phyloP scores from a whole-genome alignment of 2,888 invertebrate species.

The Alviniconcha strummeri region DNA sequence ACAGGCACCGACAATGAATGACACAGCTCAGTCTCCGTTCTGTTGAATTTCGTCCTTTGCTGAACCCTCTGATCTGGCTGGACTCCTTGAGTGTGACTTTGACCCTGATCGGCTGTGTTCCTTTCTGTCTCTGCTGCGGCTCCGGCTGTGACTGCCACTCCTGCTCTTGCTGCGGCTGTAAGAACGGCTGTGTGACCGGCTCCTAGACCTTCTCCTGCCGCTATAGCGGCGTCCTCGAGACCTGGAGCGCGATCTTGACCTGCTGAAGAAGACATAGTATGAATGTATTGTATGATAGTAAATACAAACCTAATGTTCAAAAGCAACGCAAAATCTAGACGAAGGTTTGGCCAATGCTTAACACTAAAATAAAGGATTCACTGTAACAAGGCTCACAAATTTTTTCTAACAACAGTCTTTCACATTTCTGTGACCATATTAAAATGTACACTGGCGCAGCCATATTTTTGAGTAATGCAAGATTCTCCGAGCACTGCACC shows the following conservation, averaged over 20 bases:
- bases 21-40: constrained; percentile 23
- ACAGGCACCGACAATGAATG: not conserved
- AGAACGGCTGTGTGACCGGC: constrained; percentile 40
- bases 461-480: too few species aligned
- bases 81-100: constrained; percentile 47
- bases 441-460: too few species aligned
- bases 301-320: too few species aligned
- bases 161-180: constrained; percentile 16
- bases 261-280: not conserved
- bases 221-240: constrained; percentile 40
- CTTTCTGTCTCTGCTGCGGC: constrained; percentile 49
- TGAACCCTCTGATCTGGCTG: constrained; percentile 30
- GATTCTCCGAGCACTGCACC: too few species aligned
- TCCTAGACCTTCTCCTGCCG: constrained; percentile 38
- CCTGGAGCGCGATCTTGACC: constrained; percentile 36
- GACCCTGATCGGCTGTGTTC: constrained; percentile 48
- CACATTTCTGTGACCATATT: too few species aligned
- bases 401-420: too few species aligned
- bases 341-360: too few species aligned
- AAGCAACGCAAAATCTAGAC: too few species aligned
- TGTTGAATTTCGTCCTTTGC: constrained; percentile 23
- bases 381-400: too few species aligned
- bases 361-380: too few species aligned
- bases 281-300: too few species aligned
- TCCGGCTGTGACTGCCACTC: constrained; percentile 46